Percentiles rank a stretch among this genome's conserved stretches.
These are phyloP conservation scores for Sebastes minor DNA, from an alignment of 2,797 vertebrate species.

Conservation along the genomic window DNA sequence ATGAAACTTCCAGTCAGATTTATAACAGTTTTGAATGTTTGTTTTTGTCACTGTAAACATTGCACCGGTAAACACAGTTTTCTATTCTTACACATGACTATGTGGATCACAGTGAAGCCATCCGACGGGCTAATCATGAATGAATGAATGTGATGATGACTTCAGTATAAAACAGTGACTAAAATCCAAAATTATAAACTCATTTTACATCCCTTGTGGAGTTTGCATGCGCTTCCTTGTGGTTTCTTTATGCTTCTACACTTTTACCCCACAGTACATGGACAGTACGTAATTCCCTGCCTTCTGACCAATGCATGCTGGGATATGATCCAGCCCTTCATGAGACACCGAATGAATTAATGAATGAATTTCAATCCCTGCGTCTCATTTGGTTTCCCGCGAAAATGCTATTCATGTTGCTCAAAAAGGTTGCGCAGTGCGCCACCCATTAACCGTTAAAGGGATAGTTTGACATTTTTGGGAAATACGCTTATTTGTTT, in stretches of 20 bases:
- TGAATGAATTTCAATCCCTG: not conserved
- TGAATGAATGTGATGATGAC: constrained; percentile 29
- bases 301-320: not conserved
- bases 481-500: not conserved
- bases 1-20: constrained; percentile 19
- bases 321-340: not conserved
- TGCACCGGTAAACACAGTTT: constrained; percentile 56
- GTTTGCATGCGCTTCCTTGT: constrained; percentile 5
- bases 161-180: constrained; percentile 10
- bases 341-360: not conserved
- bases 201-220: not conserved
- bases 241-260: not conserved
- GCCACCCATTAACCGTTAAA: not conserved
- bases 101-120: constrained; percentile 61
- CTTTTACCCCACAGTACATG: not conserved
- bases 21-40: not conserved
- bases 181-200: not conserved
- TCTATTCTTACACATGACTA: constrained; percentile 10
- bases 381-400: not conserved
- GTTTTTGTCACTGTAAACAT: constrained; percentile 59
- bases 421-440: not conserved
- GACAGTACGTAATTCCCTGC: not conserved
- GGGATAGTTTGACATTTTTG: not conserved
- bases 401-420: not conserved
- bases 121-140: constrained; percentile 24